Conservation (phyloP, 2,113 vertebrate genomes). For the Lanius collurio region DNA sequence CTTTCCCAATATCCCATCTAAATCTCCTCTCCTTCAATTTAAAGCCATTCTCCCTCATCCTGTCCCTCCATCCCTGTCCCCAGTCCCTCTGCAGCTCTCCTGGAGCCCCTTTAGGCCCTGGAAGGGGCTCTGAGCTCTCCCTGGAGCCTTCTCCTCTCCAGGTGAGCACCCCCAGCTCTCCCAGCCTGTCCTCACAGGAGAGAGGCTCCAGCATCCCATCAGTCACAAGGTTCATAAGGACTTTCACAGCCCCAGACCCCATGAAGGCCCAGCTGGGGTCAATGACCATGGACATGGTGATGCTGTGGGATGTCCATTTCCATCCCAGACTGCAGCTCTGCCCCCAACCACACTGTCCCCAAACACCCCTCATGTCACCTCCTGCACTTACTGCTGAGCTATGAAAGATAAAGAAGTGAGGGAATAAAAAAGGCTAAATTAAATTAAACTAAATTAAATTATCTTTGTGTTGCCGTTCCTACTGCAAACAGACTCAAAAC, state of each 20-base stretch:
- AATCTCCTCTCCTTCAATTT: accelerated
- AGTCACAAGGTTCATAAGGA: accelerated
- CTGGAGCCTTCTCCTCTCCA: background rate
- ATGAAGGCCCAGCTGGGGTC: background rate
- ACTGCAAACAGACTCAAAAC: background rate
- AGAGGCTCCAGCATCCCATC: background rate
- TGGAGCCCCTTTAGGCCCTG: background rate
- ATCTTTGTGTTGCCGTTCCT: background rate
- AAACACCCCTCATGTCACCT: background rate
- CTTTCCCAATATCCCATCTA: background rate
- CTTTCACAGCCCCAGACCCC: background rate
- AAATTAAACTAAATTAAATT: background rate
- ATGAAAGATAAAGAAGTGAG: background rate
- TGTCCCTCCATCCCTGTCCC: background rate
- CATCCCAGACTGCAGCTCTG: background rate
- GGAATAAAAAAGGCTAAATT: background rate
- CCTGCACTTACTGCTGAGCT: background rate
- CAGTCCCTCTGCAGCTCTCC: background rate
- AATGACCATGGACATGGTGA: background rate
- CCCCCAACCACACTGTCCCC: background rate
- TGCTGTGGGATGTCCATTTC: too few species aligned
- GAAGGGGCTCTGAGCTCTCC: accelerated
- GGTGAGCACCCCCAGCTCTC: background rate
- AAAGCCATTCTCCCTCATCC: background rate
- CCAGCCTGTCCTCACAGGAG: background rate